A percentile compares a stretch with the other conserved stretches of the same genome.
These are phyloP conservation scores for Stomatorhinus walkeri DNA, from an alignment of 2,797 vertebrate species.

Conservation along the genomic window DNA sequence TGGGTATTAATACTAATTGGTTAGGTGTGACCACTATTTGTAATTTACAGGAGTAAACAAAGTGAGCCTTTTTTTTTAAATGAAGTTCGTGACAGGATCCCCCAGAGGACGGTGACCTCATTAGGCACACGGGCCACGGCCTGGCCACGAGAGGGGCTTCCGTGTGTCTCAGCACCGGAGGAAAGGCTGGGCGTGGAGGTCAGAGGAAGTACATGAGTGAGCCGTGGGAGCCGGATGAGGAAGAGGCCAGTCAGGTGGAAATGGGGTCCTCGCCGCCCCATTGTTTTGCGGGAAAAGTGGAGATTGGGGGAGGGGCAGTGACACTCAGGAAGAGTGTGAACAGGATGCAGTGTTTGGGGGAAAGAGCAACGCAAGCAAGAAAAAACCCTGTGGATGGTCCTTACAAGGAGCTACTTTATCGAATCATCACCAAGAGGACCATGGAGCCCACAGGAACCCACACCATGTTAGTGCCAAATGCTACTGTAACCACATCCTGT, in stretches of 20 bases:
- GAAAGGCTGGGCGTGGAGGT: background rate
- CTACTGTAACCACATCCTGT: slow-evolving; percentile 7
- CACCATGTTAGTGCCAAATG: background rate
- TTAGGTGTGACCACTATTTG: background rate
- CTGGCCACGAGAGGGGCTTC: background rate
- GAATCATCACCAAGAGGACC: slow-evolving; percentile 6
- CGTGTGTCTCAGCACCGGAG: background rate
- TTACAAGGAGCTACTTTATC: slow-evolving; percentile 2
- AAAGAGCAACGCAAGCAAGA: background rate
- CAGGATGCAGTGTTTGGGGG: slow-evolving; percentile 40
- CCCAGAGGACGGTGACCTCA: background rate
- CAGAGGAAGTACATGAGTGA: background rate
- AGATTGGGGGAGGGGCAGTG: background rate
- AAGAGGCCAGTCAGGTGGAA: slow-evolving; percentile 32
- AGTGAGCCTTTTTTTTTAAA: background rate
- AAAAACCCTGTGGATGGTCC: background rate
- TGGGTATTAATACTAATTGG: background rate
- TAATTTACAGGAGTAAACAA: background rate
- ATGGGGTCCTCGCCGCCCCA: slow-evolving; percentile 31
- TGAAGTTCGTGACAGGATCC: background rate
- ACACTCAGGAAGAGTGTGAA: slow-evolving; percentile 29
- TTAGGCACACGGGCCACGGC: background rate
- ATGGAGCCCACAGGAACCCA: slow-evolving; percentile 9
- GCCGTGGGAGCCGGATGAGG: slow-evolving; percentile 29
- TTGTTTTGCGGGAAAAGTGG: background rate